phyloP scores from a whole-genome alignment of 1,140 invertebrate genomes.

The Bombus huntii region DNA sequence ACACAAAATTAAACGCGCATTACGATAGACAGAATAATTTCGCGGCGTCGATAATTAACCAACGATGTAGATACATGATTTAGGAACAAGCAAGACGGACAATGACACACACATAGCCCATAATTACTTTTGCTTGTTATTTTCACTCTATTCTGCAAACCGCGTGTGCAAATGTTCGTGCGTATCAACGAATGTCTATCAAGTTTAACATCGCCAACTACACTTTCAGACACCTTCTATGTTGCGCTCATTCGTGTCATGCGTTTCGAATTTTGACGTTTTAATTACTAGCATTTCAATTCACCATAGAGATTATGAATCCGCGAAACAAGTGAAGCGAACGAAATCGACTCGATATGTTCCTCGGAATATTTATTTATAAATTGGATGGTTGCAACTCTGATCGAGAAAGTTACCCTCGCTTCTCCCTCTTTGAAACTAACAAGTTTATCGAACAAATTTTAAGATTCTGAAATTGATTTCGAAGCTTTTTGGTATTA shows the following conservation, averaged over 20 bases:
- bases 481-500: too few species aligned
- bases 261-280: constrained; percentile 10
- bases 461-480: not conserved
- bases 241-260: not conserved
- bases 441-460: not conserved
- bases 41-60: not conserved
- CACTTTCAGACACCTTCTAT: not conserved
- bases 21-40: not conserved
- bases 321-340: too few species aligned
- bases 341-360: too few species aligned
- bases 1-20: too few species aligned
- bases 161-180: not conserved
- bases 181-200: constrained; percentile 5
- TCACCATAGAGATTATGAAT: not conserved
- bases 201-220: not conserved
- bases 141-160: not conserved
- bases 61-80: not conserved
- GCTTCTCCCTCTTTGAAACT: not conserved
- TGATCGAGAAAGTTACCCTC: too few species aligned
- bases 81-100: not conserved
- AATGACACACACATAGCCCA: not conserved
- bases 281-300: constrained; percentile 15
- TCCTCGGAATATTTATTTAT: not conserved
- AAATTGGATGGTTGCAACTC: not conserved
- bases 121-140: not conserved